phyloP scores from a whole-genome alignment of 2,888 invertebrate genomes.

The Osmoderma eremita region DNA sequence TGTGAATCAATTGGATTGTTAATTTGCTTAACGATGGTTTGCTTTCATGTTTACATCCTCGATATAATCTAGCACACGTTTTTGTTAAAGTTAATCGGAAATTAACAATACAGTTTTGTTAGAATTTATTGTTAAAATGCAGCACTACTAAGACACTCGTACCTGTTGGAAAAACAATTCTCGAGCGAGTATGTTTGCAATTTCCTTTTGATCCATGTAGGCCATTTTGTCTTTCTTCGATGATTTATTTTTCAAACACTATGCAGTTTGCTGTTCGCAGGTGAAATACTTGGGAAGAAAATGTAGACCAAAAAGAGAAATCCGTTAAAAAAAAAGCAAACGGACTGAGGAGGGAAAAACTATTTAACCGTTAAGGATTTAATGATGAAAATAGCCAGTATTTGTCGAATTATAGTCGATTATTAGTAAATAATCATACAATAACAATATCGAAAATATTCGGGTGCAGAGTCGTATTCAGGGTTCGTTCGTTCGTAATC shows the following conservation, averaged over 20 bases:
- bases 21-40: no score
- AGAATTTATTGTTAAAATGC: background rate
- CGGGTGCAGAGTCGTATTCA: slow-evolving; percentile 30
- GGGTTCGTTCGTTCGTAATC: slow-evolving; percentile 60
- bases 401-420: background rate
- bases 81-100: slow-evolving; percentile 21
- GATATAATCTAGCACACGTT: no score
- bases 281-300: background rate
- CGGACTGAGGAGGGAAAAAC: background rate
- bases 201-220: slow-evolving; percentile 82
- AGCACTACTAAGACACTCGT: slow-evolving; percentile 27
- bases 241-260: slow-evolving; percentile 10
- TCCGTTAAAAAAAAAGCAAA: background rate
- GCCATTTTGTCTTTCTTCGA: slow-evolving; percentile 54
- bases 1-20: no score
- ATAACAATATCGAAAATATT: slow-evolving; percentile 27
- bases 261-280: background rate
- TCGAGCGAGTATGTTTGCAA: slow-evolving; percentile 84
- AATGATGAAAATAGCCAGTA: slow-evolving; percentile 4
- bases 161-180: slow-evolving; percentile 84
- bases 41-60: no score
- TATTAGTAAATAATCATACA: slow-evolving; percentile 2
- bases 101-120: slow-evolving; percentile 5
- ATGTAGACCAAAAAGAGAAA: background rate
- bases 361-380: slow-evolving; percentile 8